A percentile compares a stretch with the other conserved stretches of the same genome.
phyloP scores from a whole-genome alignment of 2,113 vertebrate genomes.

The Archilochus colubris region DNA sequence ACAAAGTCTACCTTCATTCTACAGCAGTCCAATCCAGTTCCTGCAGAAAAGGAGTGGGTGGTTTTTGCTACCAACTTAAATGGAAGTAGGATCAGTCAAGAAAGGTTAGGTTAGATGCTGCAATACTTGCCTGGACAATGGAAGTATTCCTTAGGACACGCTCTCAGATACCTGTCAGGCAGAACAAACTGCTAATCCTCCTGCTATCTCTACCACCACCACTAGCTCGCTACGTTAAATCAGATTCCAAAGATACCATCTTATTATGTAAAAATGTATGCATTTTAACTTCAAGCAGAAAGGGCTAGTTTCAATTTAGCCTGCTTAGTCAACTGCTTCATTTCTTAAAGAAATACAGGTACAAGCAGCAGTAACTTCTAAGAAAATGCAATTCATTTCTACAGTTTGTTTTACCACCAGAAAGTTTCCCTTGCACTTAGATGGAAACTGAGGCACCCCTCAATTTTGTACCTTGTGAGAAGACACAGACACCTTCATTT shows the following conservation, averaged over 20 bases:
- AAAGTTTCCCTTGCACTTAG: not conserved
- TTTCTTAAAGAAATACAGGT: not conserved
- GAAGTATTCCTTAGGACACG: constrained; percentile 45
- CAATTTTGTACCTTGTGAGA: not conserved
- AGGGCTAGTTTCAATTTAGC: not conserved
- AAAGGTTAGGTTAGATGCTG: constrained; percentile 38
- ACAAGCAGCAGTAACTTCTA: not conserved
- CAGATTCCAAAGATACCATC: not conserved
- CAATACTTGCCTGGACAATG: constrained; percentile 38
- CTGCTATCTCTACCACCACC: constrained; percentile 9
- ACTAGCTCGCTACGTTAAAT: not conserved
- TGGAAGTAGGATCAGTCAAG: not conserved
- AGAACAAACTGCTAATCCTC: constrained; percentile 40
- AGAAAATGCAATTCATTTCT: not conserved
- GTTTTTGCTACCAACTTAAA: constrained; percentile 26
- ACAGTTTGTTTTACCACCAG: not conserved
- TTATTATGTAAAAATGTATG: not conserved
- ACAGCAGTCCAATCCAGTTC: constrained; percentile 25
- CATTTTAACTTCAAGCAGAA: not conserved
- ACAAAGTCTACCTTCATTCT: constrained; percentile 24
- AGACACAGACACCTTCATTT: constrained; percentile 11
- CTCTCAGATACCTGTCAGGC: constrained; percentile 9
- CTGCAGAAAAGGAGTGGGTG: constrained; percentile 25
- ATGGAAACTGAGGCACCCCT: not conserved
- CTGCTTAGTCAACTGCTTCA: not conserved